Conservation (phyloP, 2,797 vertebrate genomes). For the Sandelia bainsii region DNA sequence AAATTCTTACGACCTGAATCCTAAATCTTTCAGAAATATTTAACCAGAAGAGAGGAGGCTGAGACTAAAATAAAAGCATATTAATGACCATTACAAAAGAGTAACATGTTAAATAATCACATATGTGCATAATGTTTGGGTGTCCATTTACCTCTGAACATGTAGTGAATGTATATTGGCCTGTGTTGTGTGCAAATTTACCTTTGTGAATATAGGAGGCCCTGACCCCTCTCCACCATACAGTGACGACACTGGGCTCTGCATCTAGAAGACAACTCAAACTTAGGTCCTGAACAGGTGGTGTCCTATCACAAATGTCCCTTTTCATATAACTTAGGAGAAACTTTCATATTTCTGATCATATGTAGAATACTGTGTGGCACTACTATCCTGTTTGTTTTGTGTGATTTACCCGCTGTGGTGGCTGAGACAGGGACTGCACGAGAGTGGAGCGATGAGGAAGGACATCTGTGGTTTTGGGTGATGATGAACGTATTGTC, state of each 20-base stretch:
- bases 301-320: not conserved
- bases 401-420: slow-evolving; percentile 85
- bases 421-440: slow-evolving; percentile 90
- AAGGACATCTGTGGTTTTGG: slow-evolving; percentile 87
- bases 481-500: slow-evolving; percentile 93
- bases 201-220: slow-evolving; percentile 92
- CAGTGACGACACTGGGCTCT: slow-evolving; percentile 89
- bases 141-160: not conserved
- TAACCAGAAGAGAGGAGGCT: not conserved
- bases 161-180: not conserved
- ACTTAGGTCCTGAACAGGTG: not conserved
- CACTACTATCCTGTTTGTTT: slow-evolving; percentile 5
- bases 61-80: not conserved
- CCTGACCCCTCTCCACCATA: slow-evolving; percentile 82
- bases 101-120: not conserved
- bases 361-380: not conserved
- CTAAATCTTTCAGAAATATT: not conserved
- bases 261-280: slow-evolving; percentile 80
- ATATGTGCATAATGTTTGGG: not conserved
- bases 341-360: not conserved
- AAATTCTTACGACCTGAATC: not conserved
- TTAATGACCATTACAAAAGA: not conserved
- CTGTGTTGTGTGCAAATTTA: slow-evolving; percentile 53
- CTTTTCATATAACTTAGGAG: not conserved
- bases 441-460: slow-evolving; percentile 89